Conservation (phyloP, 30 jellyfish, hydroid and myxozoan species). For the Aurelia aurita complex sp. Pacific region DNA sequence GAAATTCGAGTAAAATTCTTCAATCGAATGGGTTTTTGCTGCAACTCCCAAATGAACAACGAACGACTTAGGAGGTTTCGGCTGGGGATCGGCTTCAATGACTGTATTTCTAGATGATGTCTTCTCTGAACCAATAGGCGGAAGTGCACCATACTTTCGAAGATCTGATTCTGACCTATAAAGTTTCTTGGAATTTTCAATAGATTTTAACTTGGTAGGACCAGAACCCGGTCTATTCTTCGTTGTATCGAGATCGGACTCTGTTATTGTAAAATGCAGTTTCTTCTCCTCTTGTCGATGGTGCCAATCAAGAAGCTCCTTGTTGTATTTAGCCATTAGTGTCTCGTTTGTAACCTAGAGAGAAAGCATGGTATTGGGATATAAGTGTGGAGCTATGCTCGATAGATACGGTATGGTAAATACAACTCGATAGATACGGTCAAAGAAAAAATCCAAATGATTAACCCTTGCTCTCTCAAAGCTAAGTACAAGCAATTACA, state of each 20-base stretch:
- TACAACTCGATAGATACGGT: no score
- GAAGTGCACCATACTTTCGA: slow-evolving; percentile 62
- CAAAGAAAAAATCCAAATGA: no score
- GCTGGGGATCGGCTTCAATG: slow-evolving; percentile 17
- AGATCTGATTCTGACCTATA: slow-evolving; percentile 60
- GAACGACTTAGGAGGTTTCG: slow-evolving; percentile 66
- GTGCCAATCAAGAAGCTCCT: slow-evolving; percentile 63
- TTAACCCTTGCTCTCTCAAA: no score
- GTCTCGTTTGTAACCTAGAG: slow-evolving; percentile 76
- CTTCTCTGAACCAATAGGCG: slow-evolving; percentile 51
- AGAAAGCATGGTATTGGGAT: neutral
- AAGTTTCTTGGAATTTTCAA: slow-evolving; percentile 5
- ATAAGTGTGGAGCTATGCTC: neutral
- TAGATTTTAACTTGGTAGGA: slow-evolving; percentile 36
- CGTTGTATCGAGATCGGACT: slow-evolving; percentile 21
- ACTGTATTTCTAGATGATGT: neutral
- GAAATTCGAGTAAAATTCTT: slow-evolving; percentile 48
- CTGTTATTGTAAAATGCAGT: slow-evolving; percentile 82
- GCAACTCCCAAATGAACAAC: slow-evolving; percentile 64
- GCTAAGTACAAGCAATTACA: no score
- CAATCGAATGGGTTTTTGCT: slow-evolving; percentile 68
- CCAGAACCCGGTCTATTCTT: slow-evolving; percentile 47
- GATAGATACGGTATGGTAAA: no score
- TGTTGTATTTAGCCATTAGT: slow-evolving; percentile 71
- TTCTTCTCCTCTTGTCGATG: slow-evolving; percentile 69